A percentile compares a stretch with the other conserved stretches of the same genome.
These are phyloP conservation scores for Catharus bicknelli DNA, from an alignment of 2,113 vertebrate species.

Conservation along the genomic window DNA sequence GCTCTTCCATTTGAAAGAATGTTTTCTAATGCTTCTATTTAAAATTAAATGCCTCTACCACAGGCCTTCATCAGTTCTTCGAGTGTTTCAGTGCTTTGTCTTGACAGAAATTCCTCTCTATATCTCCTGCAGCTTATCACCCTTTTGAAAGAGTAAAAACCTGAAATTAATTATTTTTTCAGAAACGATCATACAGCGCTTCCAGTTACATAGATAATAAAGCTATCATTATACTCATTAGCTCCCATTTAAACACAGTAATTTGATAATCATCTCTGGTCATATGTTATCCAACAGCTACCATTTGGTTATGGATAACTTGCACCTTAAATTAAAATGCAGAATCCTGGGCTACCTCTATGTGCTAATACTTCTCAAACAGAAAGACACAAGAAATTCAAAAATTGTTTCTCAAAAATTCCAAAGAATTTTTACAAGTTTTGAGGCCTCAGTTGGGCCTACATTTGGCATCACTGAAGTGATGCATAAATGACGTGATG, in stretches of 20 bases:
- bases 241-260: not conserved
- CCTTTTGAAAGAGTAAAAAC: not conserved
- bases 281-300: not conserved
- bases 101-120: not conserved
- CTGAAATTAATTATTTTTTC: not conserved
- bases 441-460: not conserved
- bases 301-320: not conserved
- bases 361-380: not conserved
- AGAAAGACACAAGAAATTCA: not conserved
- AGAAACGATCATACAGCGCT: not conserved
- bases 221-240: not conserved
- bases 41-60: not conserved
- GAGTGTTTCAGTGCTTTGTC: not conserved
- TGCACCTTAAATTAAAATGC: not conserved
- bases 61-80: not conserved
- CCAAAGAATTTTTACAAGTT: not conserved
- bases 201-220: not conserved
- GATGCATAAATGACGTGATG: not conserved
- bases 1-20: not conserved
- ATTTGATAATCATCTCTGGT: not conserved
- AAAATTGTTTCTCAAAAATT: not conserved
- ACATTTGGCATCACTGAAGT: not conserved
- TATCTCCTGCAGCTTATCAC: not conserved
- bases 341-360: not conserved
- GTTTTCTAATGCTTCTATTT: not conserved